Percentiles rank a stretch among this genome's conserved stretches.
Evolutionary conservation across 2,888 invertebrate species (phyloP).

Genomic region (Orthosia cruda): DNA sequence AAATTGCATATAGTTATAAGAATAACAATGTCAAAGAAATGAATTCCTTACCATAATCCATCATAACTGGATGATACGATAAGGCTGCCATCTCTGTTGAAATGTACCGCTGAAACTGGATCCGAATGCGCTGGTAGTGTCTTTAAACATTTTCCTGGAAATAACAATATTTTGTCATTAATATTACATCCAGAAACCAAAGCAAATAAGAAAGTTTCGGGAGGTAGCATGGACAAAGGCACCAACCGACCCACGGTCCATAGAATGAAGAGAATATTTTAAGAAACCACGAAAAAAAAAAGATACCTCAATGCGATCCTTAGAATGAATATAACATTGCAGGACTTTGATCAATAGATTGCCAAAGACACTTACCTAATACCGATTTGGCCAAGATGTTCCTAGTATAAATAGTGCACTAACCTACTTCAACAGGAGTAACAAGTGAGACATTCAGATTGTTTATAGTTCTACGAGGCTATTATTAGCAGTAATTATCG

Average conservation of each 20-base stretch:
- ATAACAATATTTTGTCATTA: slow-evolving; percentile 7
- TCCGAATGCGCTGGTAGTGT: slow-evolving; percentile 99
- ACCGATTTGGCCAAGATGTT: slow-evolving; percentile 43
- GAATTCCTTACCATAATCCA: slow-evolving; percentile 96
- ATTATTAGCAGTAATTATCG: slow-evolving; percentile 55
- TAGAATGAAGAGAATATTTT: neutral
- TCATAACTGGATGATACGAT: slow-evolving; percentile 99
- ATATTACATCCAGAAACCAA: neutral
- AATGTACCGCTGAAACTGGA: slow-evolving; percentile 99
- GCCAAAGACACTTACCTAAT: slow-evolving; percentile 25
- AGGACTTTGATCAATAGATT: slow-evolving; percentile 38
- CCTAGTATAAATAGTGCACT: slow-evolving; percentile 53
- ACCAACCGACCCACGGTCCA: no score
- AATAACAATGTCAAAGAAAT: slow-evolving; percentile 50
- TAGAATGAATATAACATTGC: neutral
- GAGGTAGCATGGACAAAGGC: neutral
- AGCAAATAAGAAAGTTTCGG: neutral
- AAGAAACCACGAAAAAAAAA: neutral
- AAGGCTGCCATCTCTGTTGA: slow-evolving; percentile 99
- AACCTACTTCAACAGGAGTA: slow-evolving; percentile 52
- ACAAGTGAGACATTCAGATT: slow-evolving; percentile 46
- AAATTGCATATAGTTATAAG: neutral
- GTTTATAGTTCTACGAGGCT: slow-evolving; percentile 43
- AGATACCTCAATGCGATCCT: no score
- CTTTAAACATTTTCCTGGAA: slow-evolving; percentile 97